Percentiles rank a stretch among this genome's conserved stretches.
Evolutionary conservation across 2,888 invertebrate genomes (phyloP).

Genomic region (Morpho achilles): DNA sequence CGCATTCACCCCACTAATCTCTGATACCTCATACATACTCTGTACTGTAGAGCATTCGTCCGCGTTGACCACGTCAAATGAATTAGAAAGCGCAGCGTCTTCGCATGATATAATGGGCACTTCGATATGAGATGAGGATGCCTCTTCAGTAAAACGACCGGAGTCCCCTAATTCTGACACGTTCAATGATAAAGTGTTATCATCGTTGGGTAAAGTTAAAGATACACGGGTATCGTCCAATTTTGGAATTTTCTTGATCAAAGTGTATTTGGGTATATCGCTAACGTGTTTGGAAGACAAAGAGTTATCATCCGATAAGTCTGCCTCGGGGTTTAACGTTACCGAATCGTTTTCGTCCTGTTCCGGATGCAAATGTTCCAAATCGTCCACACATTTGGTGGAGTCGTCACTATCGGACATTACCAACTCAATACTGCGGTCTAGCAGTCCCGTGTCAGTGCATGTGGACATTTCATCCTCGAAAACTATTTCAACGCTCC

Average conservation of each 20-base stretch:
- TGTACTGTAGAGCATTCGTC: constrained; percentile 40
- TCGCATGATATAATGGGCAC: constrained; percentile 45
- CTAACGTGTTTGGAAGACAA: constrained; percentile 37
- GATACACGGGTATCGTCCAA: constrained; percentile 39
- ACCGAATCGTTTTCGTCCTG: constrained; percentile 51
- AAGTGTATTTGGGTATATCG: constrained; percentile 20
- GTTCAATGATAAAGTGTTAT: constrained; percentile 51
- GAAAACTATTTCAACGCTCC: constrained; percentile 72
- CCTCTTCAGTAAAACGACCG: constrained; percentile 66
- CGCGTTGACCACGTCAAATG: constrained; percentile 53
- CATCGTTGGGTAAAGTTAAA: constrained; percentile 40
- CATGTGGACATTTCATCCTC: constrained; percentile 71
- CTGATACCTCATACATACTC: constrained; percentile 26
- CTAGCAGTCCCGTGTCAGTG: constrained; percentile 57
- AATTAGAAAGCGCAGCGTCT: constrained; percentile 64
- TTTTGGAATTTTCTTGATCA: constrained; percentile 27
- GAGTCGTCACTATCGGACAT: constrained; percentile 67
- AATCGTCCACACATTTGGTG: constrained; percentile 66
- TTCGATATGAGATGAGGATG: constrained; percentile 57
- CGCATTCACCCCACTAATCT: constrained; percentile 29
- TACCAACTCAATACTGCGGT: constrained; percentile 57
- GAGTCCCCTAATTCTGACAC: constrained; percentile 63
- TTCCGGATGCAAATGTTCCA: constrained; percentile 54
- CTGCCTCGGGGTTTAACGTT: constrained; percentile 63
- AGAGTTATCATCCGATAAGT: constrained; percentile 63